phyloP scores from a whole-genome alignment of 2,797 vertebrate species.

The Syngnathus acus region DNA sequence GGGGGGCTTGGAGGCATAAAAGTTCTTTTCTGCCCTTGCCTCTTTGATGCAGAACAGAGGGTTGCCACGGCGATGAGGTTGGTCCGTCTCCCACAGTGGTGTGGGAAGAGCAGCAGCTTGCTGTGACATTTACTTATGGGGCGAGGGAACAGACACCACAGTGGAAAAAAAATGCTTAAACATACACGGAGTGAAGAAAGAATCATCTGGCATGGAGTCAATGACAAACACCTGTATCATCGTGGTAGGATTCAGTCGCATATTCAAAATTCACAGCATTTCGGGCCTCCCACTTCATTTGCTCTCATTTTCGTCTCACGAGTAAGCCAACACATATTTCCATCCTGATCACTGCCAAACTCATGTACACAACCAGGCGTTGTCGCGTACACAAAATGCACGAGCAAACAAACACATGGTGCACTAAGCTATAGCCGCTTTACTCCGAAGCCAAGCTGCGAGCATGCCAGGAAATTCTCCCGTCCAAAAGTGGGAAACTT shows the following conservation, averaged over 20 bases:
- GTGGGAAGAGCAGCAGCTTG: constrained; percentile 77
- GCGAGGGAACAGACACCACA: constrained; percentile 55
- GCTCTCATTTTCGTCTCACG: constrained; percentile 39
- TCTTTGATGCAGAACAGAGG: constrained; percentile 67
- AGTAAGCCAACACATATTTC: constrained; percentile 39
- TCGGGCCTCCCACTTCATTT: constrained; percentile 35
- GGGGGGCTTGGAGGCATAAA: constrained; percentile 60
- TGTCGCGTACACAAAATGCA: constrained; percentile 16
- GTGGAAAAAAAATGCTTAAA: constrained; percentile 36
- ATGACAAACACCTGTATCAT: constrained; percentile 58
- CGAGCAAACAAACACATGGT: constrained; percentile 19
- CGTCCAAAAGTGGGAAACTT: constrained; percentile 28
- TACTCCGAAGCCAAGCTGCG: constrained; percentile 14
- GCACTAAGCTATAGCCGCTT: constrained; percentile 22
- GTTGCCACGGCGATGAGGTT: constrained; percentile 76
- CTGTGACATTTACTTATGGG: constrained; percentile 73
- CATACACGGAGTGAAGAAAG: constrained; percentile 19
- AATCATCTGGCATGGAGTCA: constrained; percentile 28
- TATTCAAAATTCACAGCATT: constrained; percentile 35
- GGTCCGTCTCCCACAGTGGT: constrained; percentile 70
- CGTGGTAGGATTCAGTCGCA: constrained; percentile 36
- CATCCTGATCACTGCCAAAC: constrained; percentile 35
- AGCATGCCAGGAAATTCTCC: constrained; percentile 20
- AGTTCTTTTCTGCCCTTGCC: constrained; percentile 59
- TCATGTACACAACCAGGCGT: constrained; percentile 22